These are phyloP conservation scores for Tiaroga cobitis DNA, from an alignment of 2,797 vertebrate genomes.

Conservation along the genomic window DNA sequence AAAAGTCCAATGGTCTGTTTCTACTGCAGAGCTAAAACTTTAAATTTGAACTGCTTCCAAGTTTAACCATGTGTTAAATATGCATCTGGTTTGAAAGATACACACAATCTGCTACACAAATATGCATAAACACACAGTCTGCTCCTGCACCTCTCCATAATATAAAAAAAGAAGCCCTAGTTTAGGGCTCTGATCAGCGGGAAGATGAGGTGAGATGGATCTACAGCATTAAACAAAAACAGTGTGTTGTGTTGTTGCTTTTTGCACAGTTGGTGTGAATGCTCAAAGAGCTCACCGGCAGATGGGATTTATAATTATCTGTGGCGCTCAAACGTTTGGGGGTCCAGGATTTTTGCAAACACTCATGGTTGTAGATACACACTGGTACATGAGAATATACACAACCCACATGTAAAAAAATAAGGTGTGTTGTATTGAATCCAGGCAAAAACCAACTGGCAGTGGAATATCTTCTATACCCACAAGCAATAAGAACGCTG, in stretches of 20 bases:
- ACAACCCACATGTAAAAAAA: conserved; percentile 24
- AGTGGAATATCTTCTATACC: background rate
- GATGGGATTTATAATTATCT: conserved; percentile 46
- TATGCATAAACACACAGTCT: conserved; percentile 4
- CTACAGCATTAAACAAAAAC: conserved; percentile 7
- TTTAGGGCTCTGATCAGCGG: background rate
- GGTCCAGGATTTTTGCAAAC: conserved; percentile 30
- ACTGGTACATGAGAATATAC: background rate
- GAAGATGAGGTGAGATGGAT: conserved; percentile 13
- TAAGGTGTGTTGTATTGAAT: background rate
- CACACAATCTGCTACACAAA: conserved; percentile 8
- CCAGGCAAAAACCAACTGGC: background rate
- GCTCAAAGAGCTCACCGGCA: conserved; percentile 19
- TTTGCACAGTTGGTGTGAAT: conserved; percentile 19
- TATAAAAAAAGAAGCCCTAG: background rate
- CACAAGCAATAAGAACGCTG: background rate
- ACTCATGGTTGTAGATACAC: conserved; percentile 21
- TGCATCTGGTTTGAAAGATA: conserved; percentile 21
- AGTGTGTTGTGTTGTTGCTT: conserved; percentile 9
- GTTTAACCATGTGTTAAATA: conserved; percentile 21
- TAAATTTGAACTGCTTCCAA: conserved; percentile 5
- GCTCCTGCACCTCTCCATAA: background rate
- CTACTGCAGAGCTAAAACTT: background rate
- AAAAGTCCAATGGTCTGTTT: background rate
- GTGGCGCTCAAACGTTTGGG: conserved; percentile 9